These are phyloP conservation scores for Pelobates cultripes DNA, from an alignment of 2,797 vertebrate genomes.

Conservation along the genomic window DNA sequence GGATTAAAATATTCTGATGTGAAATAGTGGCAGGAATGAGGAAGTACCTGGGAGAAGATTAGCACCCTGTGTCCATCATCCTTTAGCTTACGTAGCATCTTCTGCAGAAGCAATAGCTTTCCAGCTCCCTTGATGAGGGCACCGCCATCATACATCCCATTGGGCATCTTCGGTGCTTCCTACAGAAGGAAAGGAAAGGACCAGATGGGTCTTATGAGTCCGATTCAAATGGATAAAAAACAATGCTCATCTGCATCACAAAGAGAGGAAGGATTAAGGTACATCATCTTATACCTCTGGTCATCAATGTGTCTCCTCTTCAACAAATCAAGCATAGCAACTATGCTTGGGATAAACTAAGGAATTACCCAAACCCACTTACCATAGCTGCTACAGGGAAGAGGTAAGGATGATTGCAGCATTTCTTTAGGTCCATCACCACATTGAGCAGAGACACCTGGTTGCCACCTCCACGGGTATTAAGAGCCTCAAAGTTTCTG, in stretches of 20 bases:
- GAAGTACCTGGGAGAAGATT: slow-evolving; percentile 94
- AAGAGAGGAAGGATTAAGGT: too few species aligned
- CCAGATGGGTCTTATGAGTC: not conserved
- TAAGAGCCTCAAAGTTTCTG: slow-evolving; percentile 96
- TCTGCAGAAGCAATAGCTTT: slow-evolving; percentile 89
- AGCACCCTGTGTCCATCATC: slow-evolving; percentile 95
- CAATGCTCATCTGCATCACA: not conserved
- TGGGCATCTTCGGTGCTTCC: slow-evolving; percentile 98
- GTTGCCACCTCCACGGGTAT: slow-evolving; percentile 95
- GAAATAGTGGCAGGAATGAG: not conserved
- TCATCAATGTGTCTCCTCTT: too few species aligned
- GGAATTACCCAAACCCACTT: slow-evolving; percentile 39
- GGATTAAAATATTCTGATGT: too few species aligned
- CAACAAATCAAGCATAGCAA: too few species aligned
- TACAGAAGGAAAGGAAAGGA: slow-evolving; percentile 56
- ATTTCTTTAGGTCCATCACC: slow-evolving; percentile 99
- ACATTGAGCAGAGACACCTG: slow-evolving; percentile 96
- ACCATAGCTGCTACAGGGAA: slow-evolving; percentile 95
- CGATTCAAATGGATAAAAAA: too few species aligned
- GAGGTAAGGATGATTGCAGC: slow-evolving; percentile 98
- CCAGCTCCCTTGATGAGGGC: slow-evolving; percentile 92
- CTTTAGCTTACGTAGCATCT: slow-evolving; percentile 96
- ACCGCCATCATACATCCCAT: slow-evolving; percentile 97
- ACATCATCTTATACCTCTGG: too few species aligned
- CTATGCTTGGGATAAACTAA: too few species aligned